Base-by-base conservation (phyloP, 1,140 invertebrate species). In the Ceratina japonica region DNA sequence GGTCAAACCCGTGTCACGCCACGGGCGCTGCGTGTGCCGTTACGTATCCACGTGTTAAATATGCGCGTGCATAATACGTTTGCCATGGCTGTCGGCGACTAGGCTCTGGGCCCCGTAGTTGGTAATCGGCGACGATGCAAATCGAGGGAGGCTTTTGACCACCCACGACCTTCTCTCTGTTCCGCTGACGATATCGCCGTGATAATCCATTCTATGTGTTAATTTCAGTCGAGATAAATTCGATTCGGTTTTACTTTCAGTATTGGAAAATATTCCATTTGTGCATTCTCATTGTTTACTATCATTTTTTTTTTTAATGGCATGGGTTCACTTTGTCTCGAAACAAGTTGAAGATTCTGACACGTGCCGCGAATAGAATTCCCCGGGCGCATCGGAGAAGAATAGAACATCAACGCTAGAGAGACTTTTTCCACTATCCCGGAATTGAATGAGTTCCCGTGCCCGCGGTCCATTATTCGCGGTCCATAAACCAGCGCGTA, bases 401-500 rank as follows among this genome's bases (percentile, higher is more conserved):
- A 44, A 44, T 44, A 44, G 37, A 44, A 44, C 37, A 31, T 31
- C n/a, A 18, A 58, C 7, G 37, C 31, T 0, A 5, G 12, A n/a
- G 15, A 20, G 44, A 18, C 54, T 75, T 66, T 75, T 59, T 59
- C 63, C 71, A 18, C 16, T 8, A 16, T 31, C 20, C 10, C 3
- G 20, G 16, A 49, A 66, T 49, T 59, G 52, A 66, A 75, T 59
- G 63, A 66, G 63, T 49, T 37, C 10, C 15, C 13, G 8, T 16
- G 22, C 4, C 22, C 5, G 31, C 44, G 58, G 22, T 27, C 51
- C 37, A 74, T 74, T 79, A 74, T 64, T 65, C 52, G 16, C 37
- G 54, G 44, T 22, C 56, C 72, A 63, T 80, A 80, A 80, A 80
- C 64, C 49, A 75, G 49, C 76, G 49, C 56, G 13, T 70, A 80